phyloP scores from a whole-genome alignment of 2,797 vertebrate genomes.

The Hirundo rustica region DNA sequence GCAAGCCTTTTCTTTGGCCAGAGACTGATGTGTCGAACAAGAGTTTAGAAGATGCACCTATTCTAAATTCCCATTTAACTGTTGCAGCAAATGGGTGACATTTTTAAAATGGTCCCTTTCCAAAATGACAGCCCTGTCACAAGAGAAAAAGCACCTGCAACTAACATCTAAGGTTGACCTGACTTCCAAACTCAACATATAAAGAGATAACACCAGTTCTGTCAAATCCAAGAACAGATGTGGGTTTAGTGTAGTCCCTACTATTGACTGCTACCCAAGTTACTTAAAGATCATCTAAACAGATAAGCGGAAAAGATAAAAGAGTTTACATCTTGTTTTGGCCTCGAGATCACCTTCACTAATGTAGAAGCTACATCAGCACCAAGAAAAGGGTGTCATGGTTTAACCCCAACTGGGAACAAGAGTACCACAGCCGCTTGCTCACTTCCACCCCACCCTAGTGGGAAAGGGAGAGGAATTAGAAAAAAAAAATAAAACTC shows the following conservation, averaged over 20 bases:
- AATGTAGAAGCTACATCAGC: neutral
- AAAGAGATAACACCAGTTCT: neutral
- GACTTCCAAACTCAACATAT: neutral
- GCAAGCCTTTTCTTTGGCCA: neutral
- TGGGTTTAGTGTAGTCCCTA: neutral
- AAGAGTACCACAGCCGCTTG: neutral
- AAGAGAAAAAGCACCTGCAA: neutral
- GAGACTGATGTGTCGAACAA: neutral
- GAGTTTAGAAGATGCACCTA: neutral
- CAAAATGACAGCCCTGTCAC: neutral
- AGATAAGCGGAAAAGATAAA: neutral
- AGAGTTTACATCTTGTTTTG: neutral
- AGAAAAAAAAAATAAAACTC: neutral
- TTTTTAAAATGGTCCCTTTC: neutral
- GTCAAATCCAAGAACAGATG: neutral
- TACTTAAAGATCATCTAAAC: neutral
- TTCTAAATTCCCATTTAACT: neutral
- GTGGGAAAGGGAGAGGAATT: neutral
- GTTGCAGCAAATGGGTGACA: neutral
- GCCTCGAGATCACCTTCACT: neutral
- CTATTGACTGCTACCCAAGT: neutral
- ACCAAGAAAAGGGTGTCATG: neutral
- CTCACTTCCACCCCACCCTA: neutral
- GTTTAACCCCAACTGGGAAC: neutral
- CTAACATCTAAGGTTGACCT: neutral